Evolutionary conservation across 2,113 vertebrate genomes (phyloP), one percentile per base, ranked within the genome.

Genomic region (Saccopteryx bilineata): DNA sequence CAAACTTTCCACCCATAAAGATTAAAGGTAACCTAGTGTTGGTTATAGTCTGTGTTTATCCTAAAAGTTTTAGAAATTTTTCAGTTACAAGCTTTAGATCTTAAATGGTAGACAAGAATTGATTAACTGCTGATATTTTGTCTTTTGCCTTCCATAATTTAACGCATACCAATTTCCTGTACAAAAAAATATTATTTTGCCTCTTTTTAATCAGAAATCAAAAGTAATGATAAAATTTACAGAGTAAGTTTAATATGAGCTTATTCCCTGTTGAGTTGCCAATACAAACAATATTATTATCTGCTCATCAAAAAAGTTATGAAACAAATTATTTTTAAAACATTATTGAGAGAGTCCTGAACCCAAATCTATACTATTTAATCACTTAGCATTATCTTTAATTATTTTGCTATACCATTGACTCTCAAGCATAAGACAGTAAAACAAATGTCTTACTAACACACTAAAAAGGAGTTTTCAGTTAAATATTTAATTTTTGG

Each of bases 291-390:
- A 63, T n/a, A 63, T 74, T 71, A 33, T 79, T 81, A 60, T 1
- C 23, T 50, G 21, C 9, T 39, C 39, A 10, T 83, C 24, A 69
- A 33, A 68, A 91, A 78, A 72, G 2, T 52, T 79, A 74, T 50
- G 10, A 79, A 85, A 48, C 9, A 50, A 18, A 61, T 75, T 46
- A 60, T 65, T 85, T 82, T 68, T 48, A 80, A 94, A 96, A 80
- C 5, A 79, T n/a, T 90, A 63, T 24, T 50, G 14, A 84, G 69
- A 91, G 6, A 87, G 58, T 58, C 3, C 46, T 84, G 61, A 54
- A 28, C 50, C 0, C 1, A 85, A 81, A 85, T 10, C 10, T 60
- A 56, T 69, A 79, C 61, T 63, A 75, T 18, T 71, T 76, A 88
- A 60, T 85, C 7, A 85, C 24, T 79, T 88, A 94, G 6, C 0